Percentiles rank a stretch among this genome's conserved stretches.
Evolutionary conservation across 2,888 invertebrate genomes (phyloP).

Genomic region (Magallana nippona): DNA sequence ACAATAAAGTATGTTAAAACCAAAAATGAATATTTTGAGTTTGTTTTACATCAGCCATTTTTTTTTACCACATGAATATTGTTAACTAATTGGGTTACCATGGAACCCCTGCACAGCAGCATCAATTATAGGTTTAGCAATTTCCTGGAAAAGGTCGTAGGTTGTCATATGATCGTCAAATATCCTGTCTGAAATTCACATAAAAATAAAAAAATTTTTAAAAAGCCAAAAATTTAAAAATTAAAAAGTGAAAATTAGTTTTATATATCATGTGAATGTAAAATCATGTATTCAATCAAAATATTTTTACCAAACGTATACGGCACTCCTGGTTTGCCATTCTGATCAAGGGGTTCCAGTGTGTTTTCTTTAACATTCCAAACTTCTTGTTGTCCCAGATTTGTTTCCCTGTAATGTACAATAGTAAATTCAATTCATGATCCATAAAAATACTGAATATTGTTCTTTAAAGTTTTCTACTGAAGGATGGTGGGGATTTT

Average conservation of each 20-base stretch:
- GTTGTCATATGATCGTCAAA: constrained; percentile 71
- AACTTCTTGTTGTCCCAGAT: constrained; percentile 55
- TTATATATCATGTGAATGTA: not conserved
- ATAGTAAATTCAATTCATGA: not conserved
- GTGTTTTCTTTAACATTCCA: constrained; percentile 58
- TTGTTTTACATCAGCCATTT: not conserved
- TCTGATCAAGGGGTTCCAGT: constrained; percentile 51
- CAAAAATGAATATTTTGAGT: not conserved
- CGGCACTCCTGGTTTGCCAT: constrained; percentile 56
- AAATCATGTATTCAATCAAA: not conserved
- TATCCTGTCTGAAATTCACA: constrained; percentile 73
- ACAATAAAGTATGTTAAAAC: too few species aligned
- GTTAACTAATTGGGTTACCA: constrained; percentile 59
- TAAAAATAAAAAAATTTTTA: not conserved
- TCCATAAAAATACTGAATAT: not conserved
- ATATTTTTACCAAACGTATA: constrained; percentile 61
- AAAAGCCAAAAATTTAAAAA: too few species aligned
- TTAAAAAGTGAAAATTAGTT: too few species aligned
- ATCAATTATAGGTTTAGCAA: constrained; percentile 73
- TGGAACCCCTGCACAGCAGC: constrained; percentile 73
- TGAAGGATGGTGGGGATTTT: too few species aligned
- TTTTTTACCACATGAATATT: not conserved
- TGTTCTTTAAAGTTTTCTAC: too few species aligned
- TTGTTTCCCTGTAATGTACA: constrained; percentile 28
- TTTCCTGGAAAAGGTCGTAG: constrained; percentile 71